Evolutionary conservation across 2,888 invertebrate species (phyloP), one percentile per base, ranked within the genome.

Genomic region (Leptopilina drosophilae): DNA sequence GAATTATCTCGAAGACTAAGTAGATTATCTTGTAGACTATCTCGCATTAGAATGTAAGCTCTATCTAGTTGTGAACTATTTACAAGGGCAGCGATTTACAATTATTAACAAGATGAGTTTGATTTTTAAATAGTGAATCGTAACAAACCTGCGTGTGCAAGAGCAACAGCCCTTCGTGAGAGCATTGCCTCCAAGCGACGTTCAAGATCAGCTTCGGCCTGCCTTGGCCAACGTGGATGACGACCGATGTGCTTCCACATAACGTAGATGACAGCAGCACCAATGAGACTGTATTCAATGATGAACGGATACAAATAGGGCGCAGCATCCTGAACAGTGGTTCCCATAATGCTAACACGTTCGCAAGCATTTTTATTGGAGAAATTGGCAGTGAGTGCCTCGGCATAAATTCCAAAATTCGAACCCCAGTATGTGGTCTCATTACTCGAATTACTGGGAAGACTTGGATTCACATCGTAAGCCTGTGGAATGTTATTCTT

Each of bases 191-290:
- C 97, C 91, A 97, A 93, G 90, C 97, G 95, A 92, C 97, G 97
- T 93, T 97, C 97, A 89, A 97, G 93, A 92, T 97, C 97, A 92
- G 97, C 97, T 89, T 97, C 97, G 87, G 94, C 94, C 85, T 95
- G 93, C 85, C 94, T 94, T 67, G 94, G 94, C 90, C 89, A 96
- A 94, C 96, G 95, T 76, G 97, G 96, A 92, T 97, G 96, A 90
- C 96, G 95, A 80, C 97, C 97, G 91, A 98, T 97, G 90, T 97
- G 97, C 90, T 97, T 96, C 98, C 98, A 98, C 97, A 98, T 98
- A 77, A 98, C 97, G 91, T 97, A 98, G 88, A 98, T 96, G 64
- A 98, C 98, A 77, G 98, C 97, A 76, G 98, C 98, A 26, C 98
- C 98, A 89, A 99, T 98, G 84, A 98, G 93, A 82, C 98, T 98